Evolutionary conservation across 1,140 invertebrate species (phyloP).

Genomic region (Nylanderia fulva): DNA sequence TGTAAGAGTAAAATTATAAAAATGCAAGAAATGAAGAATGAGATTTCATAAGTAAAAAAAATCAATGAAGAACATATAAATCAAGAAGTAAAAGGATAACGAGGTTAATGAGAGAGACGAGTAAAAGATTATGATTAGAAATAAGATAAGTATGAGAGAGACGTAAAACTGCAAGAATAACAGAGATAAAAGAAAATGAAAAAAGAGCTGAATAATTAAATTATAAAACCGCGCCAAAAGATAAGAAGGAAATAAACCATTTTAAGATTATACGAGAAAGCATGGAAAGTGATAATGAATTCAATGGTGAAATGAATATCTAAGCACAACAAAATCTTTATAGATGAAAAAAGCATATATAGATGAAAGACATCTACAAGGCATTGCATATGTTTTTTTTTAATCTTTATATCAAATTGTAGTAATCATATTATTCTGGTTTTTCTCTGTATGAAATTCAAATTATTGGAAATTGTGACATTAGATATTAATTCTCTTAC

Average conservation of each 20-base stretch:
- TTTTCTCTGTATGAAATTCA: no score
- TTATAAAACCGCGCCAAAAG: not conserved
- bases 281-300: no score
- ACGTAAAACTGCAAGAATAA: conserved; percentile 21
- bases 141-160: conserved; percentile 1
- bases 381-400: no score
- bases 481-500: no score
- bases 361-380: no score
- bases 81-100: not conserved
- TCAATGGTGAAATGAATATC: no score
- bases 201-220: conserved; percentile 45
- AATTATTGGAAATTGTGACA: no score
- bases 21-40: conserved; percentile 10
- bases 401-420: no score
- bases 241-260: conserved; percentile 1
- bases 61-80: conserved; percentile 10
- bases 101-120: conserved; percentile 15
- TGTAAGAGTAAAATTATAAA: not conserved
- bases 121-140: conserved; percentile 31
- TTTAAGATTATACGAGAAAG: not conserved
- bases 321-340: no score
- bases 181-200: conserved; percentile 41
- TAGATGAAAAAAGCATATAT: no score
- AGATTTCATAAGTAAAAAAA: conserved; percentile 24
- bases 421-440: no score